Evolutionary conservation across 2,888 invertebrate species (phyloP), one percentile per base, ranked within the genome.

Genomic region (Helicoverpa assulta): DNA sequence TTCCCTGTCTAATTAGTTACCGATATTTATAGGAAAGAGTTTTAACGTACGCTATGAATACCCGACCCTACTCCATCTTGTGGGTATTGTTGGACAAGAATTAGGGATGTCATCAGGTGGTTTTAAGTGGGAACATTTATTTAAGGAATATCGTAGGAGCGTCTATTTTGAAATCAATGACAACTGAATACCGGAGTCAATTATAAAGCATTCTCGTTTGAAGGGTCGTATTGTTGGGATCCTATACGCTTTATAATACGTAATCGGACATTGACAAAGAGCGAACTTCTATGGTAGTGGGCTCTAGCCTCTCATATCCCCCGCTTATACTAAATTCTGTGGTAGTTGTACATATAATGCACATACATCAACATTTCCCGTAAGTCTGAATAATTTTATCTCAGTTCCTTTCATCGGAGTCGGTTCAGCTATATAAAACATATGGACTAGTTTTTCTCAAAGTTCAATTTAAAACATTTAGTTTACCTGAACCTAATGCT

Each of bases 1-100:
- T 65, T 40, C 37, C 16, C 55, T 53, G 53, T 65, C 18, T 62
- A 62, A 75, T 73, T 73, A 75, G 61, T 55, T 52, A 58, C 58
- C 61, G 58, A 59, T 75, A 55, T 63, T 70, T 57, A 26, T 40
- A 52, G 3, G 16, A 59, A 63, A 47, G 16, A 47, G 18, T 18
- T 18, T 12, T 37, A n/a, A 5, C 5, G 47, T n/a, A n/a, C 47
- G 33, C 19, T 47, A 26, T 51, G 21, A 54, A 43, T 19, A 56
- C 19, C 14, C 12, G 58, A 53, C 1, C 33, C n/a, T 12, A 29
- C 40, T 68, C 21, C 40, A 54, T 54, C 50, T 43, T 58, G 53
- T 66, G 37, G 8, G 37, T 19, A 52, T 75, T 60, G 56, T 58
- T 60, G 57, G 52, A 43, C 29, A 57, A 51, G 33, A 54, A 12